Base-by-base conservation (phyloP, 2,797 vertebrate species). In the Cirrhinus mrigala region DNA sequence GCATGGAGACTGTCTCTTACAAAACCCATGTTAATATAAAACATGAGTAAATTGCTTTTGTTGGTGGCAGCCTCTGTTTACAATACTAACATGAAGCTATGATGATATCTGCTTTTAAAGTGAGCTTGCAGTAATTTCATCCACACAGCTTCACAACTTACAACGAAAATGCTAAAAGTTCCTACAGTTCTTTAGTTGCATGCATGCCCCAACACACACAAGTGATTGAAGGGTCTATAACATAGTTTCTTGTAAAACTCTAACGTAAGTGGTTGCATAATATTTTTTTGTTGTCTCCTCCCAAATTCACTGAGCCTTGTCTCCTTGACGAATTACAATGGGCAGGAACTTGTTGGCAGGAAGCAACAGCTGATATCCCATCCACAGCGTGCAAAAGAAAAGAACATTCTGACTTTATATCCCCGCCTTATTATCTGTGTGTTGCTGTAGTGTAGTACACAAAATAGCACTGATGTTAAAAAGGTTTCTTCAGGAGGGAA, bases 291-390 rank as follows among this genome's bases (percentile, higher is more conserved):
- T 46, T 86, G 46, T 58, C 11, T 78, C 24, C 52, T 69, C 20
- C 27, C 20, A 75, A 81, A 33, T 3, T 48, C 16, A 12, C 3
- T 40, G 16, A 66, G 73, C 22, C 10, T 70, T 71, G 68, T 79
- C 56, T 79, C 10, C 56, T 66, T 64, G 79, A 71, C 10, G 4
- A 71, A 56, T 79, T 37, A 48, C 76, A 87, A 79, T 79, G 24
- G 84, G 29, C 80, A 88, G 87, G 84, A 86, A 88, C 87, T 84
- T 64, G 81, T 84, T 83, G 77, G 29, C 85, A 88, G 85, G 87
- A 88, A 86, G 78, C 71, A 71, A 71, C 24, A 56, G 54, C 85
- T 84, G 82, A 81, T 88, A 88, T 84, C 58, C 64, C 78, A 85
- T 64, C 71, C 27, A 54, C 27, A 54, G 27, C 3, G 1, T 33